Base-by-base conservation (phyloP, 1,140 invertebrate species). In the Thaumatotibia leucotreta region DNA sequence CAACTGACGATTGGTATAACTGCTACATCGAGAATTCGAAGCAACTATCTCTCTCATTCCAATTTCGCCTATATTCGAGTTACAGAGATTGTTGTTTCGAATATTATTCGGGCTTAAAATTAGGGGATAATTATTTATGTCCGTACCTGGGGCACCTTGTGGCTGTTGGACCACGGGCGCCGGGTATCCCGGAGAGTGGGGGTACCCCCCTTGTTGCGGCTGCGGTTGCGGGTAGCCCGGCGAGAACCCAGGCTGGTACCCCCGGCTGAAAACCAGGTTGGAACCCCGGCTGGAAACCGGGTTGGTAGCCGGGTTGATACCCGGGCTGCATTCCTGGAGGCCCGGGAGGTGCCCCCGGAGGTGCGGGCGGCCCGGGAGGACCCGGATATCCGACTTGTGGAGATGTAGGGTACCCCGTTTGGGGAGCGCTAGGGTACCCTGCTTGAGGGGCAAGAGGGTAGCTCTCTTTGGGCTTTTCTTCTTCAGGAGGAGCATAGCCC, bases 91-190 rank as follows among this genome's bases (percentile, higher is more conserved):
- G 27, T 6, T 29, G 27, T 4, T 4, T 6, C 27, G 2, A 6
- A 4, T 29, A 4, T 29, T 29, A 29, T 29, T 29, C 2, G 6
- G 2, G 6, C 27, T 4, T 29, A 4, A 29, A 29, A 29, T 2
- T 29, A 2, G 27, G 6, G 2, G 17, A 39, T 5, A 54, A 1
- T 10, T 1, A 54, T 54, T 54, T 29, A 5, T 24, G n/a, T 0
- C 24, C 39, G 65, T 78, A 89, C 85, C 83, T 79, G 85, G 83
- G 58, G 74, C 68, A 49, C 61, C 72, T 71, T 82, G 80, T 4
- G 84, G 89, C 63, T 92, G 91, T 64, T 91, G 87, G 4, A 90
- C 64, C 4, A 91, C 74, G 52, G 89, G 87, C 23, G 70, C 73
- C 54, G 76, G 64, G 69, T 75, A 70, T 4, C 72, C 70, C 32